These are phyloP conservation scores for Tinamus guttatus DNA, from an alignment of 2,113 vertebrate genomes.

Conservation along the genomic window DNA sequence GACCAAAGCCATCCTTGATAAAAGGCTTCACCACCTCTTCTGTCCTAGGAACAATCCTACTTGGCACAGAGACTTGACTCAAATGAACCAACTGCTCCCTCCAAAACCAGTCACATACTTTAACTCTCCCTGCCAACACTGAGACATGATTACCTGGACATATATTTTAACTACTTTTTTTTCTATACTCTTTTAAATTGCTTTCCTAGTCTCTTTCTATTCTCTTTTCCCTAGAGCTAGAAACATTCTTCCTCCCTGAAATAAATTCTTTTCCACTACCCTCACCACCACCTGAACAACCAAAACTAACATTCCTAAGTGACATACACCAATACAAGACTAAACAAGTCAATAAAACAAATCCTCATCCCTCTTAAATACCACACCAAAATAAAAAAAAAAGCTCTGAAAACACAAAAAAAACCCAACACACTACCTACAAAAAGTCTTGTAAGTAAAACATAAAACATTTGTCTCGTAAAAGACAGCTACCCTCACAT, in stretches of 20 bases:
- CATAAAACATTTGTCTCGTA: fast-evolving
- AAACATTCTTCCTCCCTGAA: not conserved
- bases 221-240: not conserved
- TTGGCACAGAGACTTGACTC: too few relatives aligned
- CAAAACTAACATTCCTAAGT: not conserved
- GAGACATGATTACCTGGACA: not conserved
- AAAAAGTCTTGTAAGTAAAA: not conserved
- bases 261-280: not conserved
- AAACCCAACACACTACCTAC: fast-evolving
- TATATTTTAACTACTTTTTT: fast-evolving
- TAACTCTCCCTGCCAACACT: not conserved
- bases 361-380: not conserved
- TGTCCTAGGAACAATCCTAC: too few relatives aligned
- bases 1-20: too few relatives aligned
- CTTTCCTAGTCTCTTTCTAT: not conserved
- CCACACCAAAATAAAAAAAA: fast-evolving
- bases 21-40: too few relatives aligned
- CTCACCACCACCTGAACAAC: not conserved
- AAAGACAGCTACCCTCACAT: fast-evolving
- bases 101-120: not conserved
- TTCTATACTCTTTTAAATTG: fast-evolving
- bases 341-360: fast-evolving
- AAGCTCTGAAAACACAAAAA: not conserved
- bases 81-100: too few relatives aligned
- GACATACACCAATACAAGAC: fast-evolving